Evolutionary conservation across 2,113 vertebrate species (phyloP), one percentile per base, ranked within the genome.

Genomic region (Catagonus wagneri): DNA sequence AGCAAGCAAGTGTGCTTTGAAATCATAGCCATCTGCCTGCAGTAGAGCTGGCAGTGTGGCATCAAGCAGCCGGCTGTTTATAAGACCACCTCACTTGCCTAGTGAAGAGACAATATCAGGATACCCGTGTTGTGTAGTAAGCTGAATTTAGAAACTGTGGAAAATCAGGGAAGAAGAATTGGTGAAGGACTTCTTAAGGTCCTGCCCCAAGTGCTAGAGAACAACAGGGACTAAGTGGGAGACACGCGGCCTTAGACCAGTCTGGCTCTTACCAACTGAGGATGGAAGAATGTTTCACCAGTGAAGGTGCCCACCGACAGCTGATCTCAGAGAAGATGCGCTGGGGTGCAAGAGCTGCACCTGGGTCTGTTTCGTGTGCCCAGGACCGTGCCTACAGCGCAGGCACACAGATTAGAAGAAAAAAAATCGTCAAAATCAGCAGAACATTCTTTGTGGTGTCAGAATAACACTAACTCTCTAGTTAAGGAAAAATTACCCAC

Each of bases 391-490:
- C 6, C 0, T 65, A 25, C 60, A 92, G 25, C 13, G n/a, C 27
- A 72, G 61, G 25, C 20, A 25, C 60, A 61, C 2, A 23, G 54
- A 81, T 68, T 58, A 39, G 83, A 60, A 19, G 32, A 44, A 68
- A 66, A 66, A 76, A n/a, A 66, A 60, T n/a, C 9, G 76, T 39
- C 39, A 50, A 72, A 72, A 74, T 65, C 61, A 81, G 66, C n/a
- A 94, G 81, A 85, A 56, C 80, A 11, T 52, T 89, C 39, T 87
- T 91, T 93, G 74, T 89, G 91, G 34, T 66, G 61, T 60, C 56
- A 63, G 83, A 72, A 29, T 68, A 66, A 61, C 34, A 78, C 16
- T 69, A 10, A 78, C 15, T 93, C 36, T 90, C 19, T 44, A 71
- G 63, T 90, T 50, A 61, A 76, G 61, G n/a, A 58, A 85, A 90